Base-by-base conservation (phyloP, 2,888 invertebrate genomes). In the Drosophila macrospina region DNA sequence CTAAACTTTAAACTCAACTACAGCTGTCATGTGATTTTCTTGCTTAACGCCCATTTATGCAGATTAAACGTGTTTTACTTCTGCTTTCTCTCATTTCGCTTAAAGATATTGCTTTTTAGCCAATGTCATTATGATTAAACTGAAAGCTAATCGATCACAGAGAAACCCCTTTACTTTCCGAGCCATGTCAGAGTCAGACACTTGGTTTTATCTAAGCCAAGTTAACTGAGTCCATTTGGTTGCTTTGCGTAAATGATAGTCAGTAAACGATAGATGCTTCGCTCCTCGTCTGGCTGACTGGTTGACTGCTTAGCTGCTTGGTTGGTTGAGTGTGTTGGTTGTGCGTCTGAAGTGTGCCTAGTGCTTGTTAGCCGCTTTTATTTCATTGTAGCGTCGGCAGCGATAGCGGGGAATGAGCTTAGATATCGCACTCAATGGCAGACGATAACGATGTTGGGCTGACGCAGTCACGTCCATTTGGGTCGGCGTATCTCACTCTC, bases 231-330 rank as follows among this genome's bases (percentile, higher is more conserved):
- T 39, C 44, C 61, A 62, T 82, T 78, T 57, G 30, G 39, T 16
- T 39, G 57, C 62, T 69, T 66, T 56, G 48, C 55, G 62, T 59
- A 69, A 74, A 52, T 60, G 75, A 78, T 82, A 62, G 69, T 59
- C 75, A 54, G 59, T 69, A 88, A 86, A 83, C 87, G 78, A 86
- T 88, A 80, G 84, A 88, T 70, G 74, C 51, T 63, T 62, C 47
- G 39, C 30, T 8, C 42, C 47, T 39, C 28, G 32, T n/a, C 42
- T 45, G 20, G 13, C 28, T 30, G 30, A n/a, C 16, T 54, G 28
- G n/a, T n/a, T n/a, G n/a, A n/a, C n/a, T n/a, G n/a, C n/a, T n/a
- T n/a, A n/a, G n/a, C n/a, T n/a, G n/a, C n/a, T n/a, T n/a, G 28
- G 7, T 28, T 28, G 1, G 28, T 28, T 28, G 7, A 6, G 0